Conservation (phyloP, 2,113 vertebrate genomes). For the Edolisoma coerulescens region DNA sequence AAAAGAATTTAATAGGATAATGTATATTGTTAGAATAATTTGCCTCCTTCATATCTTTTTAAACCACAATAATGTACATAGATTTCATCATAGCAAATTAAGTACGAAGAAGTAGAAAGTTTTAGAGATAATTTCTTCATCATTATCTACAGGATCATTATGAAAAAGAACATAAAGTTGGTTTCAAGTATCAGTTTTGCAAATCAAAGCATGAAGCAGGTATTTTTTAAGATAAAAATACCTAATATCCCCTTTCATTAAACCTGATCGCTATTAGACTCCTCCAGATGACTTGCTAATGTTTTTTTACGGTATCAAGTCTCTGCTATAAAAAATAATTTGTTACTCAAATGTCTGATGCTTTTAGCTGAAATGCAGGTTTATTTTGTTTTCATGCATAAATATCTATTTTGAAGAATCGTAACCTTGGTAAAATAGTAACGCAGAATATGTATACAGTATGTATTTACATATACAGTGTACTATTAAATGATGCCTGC, state of each 20-base stretch:
- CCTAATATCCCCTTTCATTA: neutral
- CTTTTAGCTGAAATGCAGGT: neutral
- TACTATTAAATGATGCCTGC: neutral
- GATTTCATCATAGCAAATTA: neutral
- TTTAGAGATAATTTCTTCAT: neutral
- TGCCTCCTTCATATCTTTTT: neutral
- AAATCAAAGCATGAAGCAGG: neutral
- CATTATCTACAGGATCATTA: neutral
- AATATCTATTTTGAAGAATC: neutral
- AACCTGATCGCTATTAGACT: neutral
- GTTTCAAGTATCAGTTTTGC: neutral
- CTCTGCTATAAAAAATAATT: neutral
- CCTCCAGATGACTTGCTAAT: neutral
- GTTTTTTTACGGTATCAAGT: neutral
- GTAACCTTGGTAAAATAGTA: neutral
- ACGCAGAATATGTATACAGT: neutral
- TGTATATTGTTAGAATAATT: neutral
- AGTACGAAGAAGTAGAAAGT: neutral
- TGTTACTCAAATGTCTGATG: neutral
- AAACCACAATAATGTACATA: neutral
- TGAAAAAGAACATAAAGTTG: neutral
- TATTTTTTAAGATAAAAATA: neutral
- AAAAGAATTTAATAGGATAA: neutral
- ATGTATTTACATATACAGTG: neutral
- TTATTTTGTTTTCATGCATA: neutral